Evolutionary conservation across 2,888 invertebrate genomes (phyloP), one percentile per base, ranked within the genome.

Genomic region (Suillia variegata): DNA sequence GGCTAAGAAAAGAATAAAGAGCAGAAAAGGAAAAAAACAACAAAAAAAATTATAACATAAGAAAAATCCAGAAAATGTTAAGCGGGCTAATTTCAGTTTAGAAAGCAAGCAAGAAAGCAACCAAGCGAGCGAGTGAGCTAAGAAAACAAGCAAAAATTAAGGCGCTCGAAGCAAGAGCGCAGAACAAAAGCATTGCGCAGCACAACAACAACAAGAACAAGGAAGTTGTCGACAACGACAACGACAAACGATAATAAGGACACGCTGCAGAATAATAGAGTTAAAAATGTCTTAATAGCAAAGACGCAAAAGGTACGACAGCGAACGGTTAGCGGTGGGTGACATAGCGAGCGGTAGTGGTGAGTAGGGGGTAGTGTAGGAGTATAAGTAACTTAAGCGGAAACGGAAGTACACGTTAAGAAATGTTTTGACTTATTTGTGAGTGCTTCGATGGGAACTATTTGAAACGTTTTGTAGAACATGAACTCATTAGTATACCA

Each of bases 171-270:
- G 34, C 48, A 54, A 47, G 59, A 53, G 55, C n/a, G n/a, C n/a
- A n/a, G n/a, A n/a, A n/a, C n/a, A 51, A 56, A 59, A 64, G 64
- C 62, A 64, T 60, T 58, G 58, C 58, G 49, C 60, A 58, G 34
- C 5, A 31, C 31, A 31, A 31, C 5, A 31, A 12, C 31, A 31
- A 12, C 31, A 12, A 31, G 12, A 31, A 5, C 10, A 13, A 26
- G 2, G n/a, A n/a, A n/a, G n/a, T n/a, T n/a, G 31, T n/a, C 42
- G 51, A 51, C 20, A 42, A 58, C 49, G 56, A 45, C 49, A 57
- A 53, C 49, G 33, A 13, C 42, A n/a, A n/a, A n/a, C n/a, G n/a
- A n/a, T n/a, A n/a, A n/a, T n/a, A n/a, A n/a, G n/a, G n/a, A n/a
- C n/a, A n/a, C 15, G 34, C 24, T 13, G 22, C 49, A 48, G 12